Percentiles rank a stretch among this genome's conserved stretches.
phyloP scores from a whole-genome alignment of 2,888 invertebrate species.

The Toxonevra muliebris region DNA sequence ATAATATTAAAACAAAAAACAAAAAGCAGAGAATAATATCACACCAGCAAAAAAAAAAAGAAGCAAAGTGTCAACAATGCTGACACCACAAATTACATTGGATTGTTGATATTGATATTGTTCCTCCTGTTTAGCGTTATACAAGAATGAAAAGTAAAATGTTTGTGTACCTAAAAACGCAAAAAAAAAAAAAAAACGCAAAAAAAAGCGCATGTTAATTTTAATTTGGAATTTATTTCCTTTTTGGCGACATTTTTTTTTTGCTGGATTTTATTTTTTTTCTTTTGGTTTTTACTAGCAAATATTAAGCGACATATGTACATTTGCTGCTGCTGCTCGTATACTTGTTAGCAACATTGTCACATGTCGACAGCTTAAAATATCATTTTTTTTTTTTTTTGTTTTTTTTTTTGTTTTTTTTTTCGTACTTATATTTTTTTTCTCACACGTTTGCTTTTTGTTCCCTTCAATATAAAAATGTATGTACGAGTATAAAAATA shows the following conservation, averaged over 20 bases:
- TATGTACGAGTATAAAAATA: background rate
- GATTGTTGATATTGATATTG: background rate
- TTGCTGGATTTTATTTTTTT: background rate
- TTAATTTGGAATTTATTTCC: conserved; percentile 14
- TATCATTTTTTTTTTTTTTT: background rate
- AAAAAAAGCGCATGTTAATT: background rate
- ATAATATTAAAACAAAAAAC: background rate
- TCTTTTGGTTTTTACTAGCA: too few relatives aligned
- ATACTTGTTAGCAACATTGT: conserved; percentile 2
- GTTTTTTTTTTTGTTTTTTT: too few relatives aligned
- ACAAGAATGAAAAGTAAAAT: background rate
- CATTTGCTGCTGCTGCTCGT: background rate
- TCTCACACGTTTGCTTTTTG: too few relatives aligned
- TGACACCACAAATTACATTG: conserved; percentile 2
- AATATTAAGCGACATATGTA: background rate
- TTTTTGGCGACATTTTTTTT: conserved; percentile 9
- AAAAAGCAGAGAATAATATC: background rate
- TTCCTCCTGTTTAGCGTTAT: background rate
- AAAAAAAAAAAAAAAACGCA: too few relatives aligned
- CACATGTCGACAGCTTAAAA: conserved; percentile 12
- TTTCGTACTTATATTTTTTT: too few relatives aligned
- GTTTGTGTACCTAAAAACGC: conserved; percentile 1
- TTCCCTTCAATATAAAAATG: background rate
- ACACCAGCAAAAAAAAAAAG: background rate
- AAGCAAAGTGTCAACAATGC: conserved; percentile 9